Percentiles rank a stretch among this genome's conserved stretches.
These are phyloP conservation scores for Hydractinia symbiolongicarpus DNA, from an alignment of 30 jellyfish, hydroid and myxozoan species.

Conservation along the genomic window DNA sequence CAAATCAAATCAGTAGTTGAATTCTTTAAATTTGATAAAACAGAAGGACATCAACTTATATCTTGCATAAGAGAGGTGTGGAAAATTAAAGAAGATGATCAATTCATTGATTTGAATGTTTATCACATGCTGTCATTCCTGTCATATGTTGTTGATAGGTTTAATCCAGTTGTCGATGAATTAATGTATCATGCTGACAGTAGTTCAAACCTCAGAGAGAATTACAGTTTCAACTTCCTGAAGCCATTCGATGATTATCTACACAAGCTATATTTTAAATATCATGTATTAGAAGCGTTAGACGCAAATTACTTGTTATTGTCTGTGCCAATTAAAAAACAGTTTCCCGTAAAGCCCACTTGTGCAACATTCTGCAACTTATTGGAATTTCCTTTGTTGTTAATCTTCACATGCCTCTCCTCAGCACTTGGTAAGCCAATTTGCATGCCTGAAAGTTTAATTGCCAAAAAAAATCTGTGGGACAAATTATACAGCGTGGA, in stretches of 20 bases:
- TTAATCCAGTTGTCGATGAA: neutral
- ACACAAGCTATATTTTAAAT: neutral
- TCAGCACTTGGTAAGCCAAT: neutral
- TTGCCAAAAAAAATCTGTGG: neutral
- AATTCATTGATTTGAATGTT: neutral
- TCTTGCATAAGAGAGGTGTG: neutral
- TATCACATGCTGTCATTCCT: neutral
- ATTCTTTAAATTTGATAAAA: neutral
- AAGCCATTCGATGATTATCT: neutral
- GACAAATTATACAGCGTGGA: neutral
- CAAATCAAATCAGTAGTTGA: neutral
- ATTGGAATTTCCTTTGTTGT: neutral
- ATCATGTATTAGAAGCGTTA: neutral
- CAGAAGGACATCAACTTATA: neutral
- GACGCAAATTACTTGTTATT: neutral
- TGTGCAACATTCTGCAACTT: neutral
- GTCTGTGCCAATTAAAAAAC: neutral
- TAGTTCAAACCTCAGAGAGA: neutral
- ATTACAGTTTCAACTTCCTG: neutral
- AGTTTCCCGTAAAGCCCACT: neutral
- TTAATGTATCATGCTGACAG: neutral
- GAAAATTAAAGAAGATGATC: neutral
- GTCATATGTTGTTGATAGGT: neutral
- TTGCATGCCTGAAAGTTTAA: slow-evolving; percentile 5
- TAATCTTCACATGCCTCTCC: neutral